Conservation (phyloP, 2,113 vertebrate genomes). For the Glaucidium brasilianum region DNA sequence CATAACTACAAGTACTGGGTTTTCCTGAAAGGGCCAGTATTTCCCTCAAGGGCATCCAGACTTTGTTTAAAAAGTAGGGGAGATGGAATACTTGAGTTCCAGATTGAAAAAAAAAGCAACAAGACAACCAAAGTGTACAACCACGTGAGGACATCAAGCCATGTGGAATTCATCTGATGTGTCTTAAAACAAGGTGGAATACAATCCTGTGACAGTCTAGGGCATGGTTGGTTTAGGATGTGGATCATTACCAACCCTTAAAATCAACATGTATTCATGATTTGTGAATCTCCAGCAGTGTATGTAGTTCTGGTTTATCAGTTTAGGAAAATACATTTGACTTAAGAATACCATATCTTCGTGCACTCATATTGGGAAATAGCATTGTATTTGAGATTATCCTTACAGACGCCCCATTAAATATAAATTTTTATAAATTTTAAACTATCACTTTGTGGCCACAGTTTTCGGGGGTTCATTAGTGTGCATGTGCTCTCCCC, state of each 20-base stretch:
- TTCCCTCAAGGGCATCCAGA: neutral
- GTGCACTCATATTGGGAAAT: neutral
- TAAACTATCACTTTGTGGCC: neutral
- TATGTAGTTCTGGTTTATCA: neutral
- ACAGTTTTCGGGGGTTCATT: neutral
- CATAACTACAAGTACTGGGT: neutral
- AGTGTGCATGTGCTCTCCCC: neutral
- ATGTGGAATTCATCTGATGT: neutral
- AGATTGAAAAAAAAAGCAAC: neutral
- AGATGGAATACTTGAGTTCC: neutral
- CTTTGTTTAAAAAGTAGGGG: neutral
- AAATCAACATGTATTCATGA: neutral
- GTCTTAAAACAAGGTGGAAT: neutral
- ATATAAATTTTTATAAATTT: neutral
- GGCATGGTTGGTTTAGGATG: neutral
- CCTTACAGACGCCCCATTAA: neutral
- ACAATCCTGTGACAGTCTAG: neutral
- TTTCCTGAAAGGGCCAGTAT: neutral
- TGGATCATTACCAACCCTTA: neutral
- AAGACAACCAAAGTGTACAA: neutral
- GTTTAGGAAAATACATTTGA: neutral
- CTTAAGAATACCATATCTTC: neutral
- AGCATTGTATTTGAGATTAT: neutral
- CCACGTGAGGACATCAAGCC: rapidly evolving
- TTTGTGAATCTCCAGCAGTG: neutral